A percentile compares a stretch with the other conserved stretches of the same genome.
These are phyloP conservation scores for Pseudococcus viburni DNA, from an alignment of 2,888 invertebrate genomes.

Conservation along the genomic window DNA sequence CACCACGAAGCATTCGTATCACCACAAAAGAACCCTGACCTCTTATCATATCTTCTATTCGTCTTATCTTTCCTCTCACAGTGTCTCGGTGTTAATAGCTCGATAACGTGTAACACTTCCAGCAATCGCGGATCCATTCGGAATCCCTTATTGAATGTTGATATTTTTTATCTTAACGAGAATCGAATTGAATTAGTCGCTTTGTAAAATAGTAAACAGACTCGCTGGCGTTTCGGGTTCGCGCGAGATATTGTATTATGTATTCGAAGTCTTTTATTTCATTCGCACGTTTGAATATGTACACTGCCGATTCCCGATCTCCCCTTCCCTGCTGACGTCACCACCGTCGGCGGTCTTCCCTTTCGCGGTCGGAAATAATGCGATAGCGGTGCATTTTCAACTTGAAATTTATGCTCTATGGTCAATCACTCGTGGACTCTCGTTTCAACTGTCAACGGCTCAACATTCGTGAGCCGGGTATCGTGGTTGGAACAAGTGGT, in stretches of 20 bases:
- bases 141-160: neutral
- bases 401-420: conserved; percentile 5
- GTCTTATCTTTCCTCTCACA: neutral
- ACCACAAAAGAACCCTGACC: conserved; percentile 15
- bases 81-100: neutral
- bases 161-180: neutral
- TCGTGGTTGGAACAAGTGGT: neutral
- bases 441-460: conserved; percentile 22
- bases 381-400: conserved; percentile 18
- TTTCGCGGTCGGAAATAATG: neutral
- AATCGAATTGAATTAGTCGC: neutral
- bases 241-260: neutral
- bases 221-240: neutral
- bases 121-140: neutral
- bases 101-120: neutral
- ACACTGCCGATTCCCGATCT: too few relatives aligned
- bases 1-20: neutral
- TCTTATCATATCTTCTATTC: conserved; percentile 2
- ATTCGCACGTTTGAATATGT: too few relatives aligned
- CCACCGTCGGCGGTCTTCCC: neutral
- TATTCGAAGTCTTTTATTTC: too few relatives aligned
- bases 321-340: neutral
- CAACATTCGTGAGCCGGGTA: neutral
- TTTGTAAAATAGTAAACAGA: neutral
- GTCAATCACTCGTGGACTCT: conserved; percentile 18